Evolutionary conservation across 1,140 invertebrate genomes (phyloP), one percentile per base, ranked within the genome.

Genomic region (Gryllus bimaculatus): DNA sequence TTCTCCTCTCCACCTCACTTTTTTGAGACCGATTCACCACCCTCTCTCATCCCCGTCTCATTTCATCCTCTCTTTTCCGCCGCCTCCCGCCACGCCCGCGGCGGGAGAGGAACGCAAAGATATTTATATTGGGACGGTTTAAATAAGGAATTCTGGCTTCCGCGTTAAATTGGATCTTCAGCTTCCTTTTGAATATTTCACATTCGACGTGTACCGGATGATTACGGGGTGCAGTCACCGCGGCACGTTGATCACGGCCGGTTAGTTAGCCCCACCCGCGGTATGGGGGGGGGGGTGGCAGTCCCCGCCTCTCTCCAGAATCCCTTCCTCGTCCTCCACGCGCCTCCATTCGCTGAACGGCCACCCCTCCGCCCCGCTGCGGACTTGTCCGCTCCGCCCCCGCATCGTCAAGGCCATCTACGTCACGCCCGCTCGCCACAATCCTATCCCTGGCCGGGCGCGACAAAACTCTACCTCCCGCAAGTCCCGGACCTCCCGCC

Each of bases 101-200:
- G 10, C 7, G n/a, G 54, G 10, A 18, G 54, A 18, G n/a, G 54
- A 66, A 66, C 54, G 54, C 18, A n/a, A n/a, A 66, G 54, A 66
- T 66, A 66, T 66, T 66, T 66, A 66, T 66, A 66, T 66, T 66
- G 54, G 54, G 54, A 66, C 54, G 54, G 54, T 66, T 66, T 66
- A n/a, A 66, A 66, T 66, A 66, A 66, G 54, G 54, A 66, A 66
- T 66, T 66, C 54, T 66, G 54, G 54, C 10, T n/a, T 66, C 54
- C 18, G 10, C 54, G 54, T 66, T 66, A 66, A 66, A 66, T 66
- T 66, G 54, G 54, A 66, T 66, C 54, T 66, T 66, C 54, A 66
- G 54, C 54, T 66, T 66, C 54, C 54, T 66, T 66, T 66, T 66
- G 54, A 66, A 66, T 66, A 66, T 66, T 66, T 66, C 54, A 66